Evolutionary conservation across 1,140 invertebrate species (phyloP), one percentile per base, ranked within the genome.

Genomic region (Cotesia vestalis): DNA sequence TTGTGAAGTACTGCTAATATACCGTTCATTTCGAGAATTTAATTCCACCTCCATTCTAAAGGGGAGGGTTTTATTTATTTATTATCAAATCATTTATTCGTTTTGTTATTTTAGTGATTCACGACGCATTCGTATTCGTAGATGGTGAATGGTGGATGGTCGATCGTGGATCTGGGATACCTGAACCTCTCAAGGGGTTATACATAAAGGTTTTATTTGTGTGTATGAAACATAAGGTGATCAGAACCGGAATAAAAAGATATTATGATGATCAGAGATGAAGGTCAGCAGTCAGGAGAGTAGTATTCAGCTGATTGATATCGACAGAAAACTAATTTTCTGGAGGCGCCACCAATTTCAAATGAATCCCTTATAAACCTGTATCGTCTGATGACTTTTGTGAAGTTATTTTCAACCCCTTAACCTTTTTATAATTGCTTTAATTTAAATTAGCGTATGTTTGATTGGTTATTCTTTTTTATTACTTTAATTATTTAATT

Each of bases 391-490:
- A 66, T 61, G 55, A 12, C 35, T 20, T 59, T 53, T 34, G 67
- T 38, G 35, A 11, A 52, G 40, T 46, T 9, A 46, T 46, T 46
- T 46, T 46, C 11, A 53, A 63, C 61, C 61, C 62, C 66, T 69
- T 73, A 67, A 73, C 67, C 72, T 68, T 35, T 40, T 55, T 67
- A 64, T 73, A 69, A 73, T 73, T 73, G 69, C 66, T 73, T 46
- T 46, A 46, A 66, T 27, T 11, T 51, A 64, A 72, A 66, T 72
- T 72, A 72, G 66, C 17, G n/a, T 46, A 11, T 46, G 6, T 46
- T 11, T 46, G 40, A 46, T 46, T 46, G 11, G 40, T 46, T 46
- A 46, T 46, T 46, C 11, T 46, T 46, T 46, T 46, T 46, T 46
- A 46, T 46, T 46, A 46, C 40, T 46, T 46, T 46, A 46, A 46